phyloP scores from a whole-genome alignment of 2,797 vertebrate species.

The Podarcis siculus region DNA sequence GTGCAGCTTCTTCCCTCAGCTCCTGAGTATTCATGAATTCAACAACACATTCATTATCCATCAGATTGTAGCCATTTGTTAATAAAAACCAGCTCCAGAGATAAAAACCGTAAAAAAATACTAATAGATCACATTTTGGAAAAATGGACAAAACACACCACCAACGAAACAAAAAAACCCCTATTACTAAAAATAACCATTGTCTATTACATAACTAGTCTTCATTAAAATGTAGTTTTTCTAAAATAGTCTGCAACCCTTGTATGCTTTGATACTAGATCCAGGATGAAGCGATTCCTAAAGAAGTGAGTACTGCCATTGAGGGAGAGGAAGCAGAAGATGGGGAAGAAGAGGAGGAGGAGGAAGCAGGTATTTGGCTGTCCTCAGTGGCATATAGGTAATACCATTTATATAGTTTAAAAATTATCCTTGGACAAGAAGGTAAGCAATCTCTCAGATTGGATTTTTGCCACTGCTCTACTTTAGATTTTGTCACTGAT shows the following conservation, averaged over 20 bases:
- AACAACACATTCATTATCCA: neutral
- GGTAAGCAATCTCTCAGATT: neutral
- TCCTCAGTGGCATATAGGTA: neutral
- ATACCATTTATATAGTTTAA: neutral
- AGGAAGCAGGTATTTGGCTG: slow-evolving; percentile 20
- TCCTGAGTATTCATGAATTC: neutral
- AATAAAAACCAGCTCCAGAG: neutral
- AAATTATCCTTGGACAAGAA: neutral
- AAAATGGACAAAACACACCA: too few relatives aligned
- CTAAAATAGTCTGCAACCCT: neutral
- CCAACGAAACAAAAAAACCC: neutral
- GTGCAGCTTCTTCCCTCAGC: neutral
- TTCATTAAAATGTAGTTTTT: neutral
- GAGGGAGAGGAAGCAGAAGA: neutral
- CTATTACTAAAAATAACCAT: neutral
- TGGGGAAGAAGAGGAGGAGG: neutral
- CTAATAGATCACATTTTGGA: neutral
- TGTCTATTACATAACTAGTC: neutral
- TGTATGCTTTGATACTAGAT: neutral
- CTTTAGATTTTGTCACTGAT: neutral
- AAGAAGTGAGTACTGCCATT: neutral
- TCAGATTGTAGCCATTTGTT: neutral
- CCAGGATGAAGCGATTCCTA: slow-evolving; percentile 17
- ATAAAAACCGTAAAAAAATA: neutral
- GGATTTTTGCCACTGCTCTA: neutral